Conservation (phyloP, 2,888 invertebrate species). For the Aspidiotus destructor region DNA sequence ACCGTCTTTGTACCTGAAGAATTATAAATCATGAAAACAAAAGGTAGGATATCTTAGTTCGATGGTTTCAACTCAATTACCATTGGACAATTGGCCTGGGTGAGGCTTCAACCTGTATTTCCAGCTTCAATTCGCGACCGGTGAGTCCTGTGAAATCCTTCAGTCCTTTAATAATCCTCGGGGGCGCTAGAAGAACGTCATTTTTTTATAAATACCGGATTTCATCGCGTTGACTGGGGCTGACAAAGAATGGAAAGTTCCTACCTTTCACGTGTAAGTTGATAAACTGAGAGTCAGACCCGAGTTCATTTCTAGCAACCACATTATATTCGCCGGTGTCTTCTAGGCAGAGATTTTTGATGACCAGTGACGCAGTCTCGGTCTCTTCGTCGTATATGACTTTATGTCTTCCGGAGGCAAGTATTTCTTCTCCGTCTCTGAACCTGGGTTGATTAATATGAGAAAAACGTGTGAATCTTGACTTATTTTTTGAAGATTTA, state of each 20-base stretch:
- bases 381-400: slow-evolving; percentile 82
- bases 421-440: slow-evolving; percentile 66
- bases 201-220: not conserved
- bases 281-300: slow-evolving; percentile 64
- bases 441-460: slow-evolving; percentile 43
- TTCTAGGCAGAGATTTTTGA: slow-evolving; percentile 68
- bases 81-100: slow-evolving; percentile 73
- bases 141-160: slow-evolving; percentile 52
- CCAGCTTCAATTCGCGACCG: slow-evolving; percentile 64
- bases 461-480: not conserved
- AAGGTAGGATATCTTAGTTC: not conserved
- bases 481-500: not conserved
- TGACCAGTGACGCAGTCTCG: slow-evolving; percentile 76
- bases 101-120: slow-evolving; percentile 71
- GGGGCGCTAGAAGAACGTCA: slow-evolving; percentile 50
- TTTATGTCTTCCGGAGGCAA: slow-evolving; percentile 67
- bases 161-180: slow-evolving; percentile 72
- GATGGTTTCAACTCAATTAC: slow-evolving; percentile 40
- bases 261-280: slow-evolving; percentile 60
- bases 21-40: not conserved
- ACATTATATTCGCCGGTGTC: slow-evolving; percentile 79
- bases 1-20: slow-evolving; percentile 67
- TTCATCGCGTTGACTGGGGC: not conserved
- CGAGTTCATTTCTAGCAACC: slow-evolving; percentile 71
- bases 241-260: not conserved